Evolutionary conservation across 2,888 invertebrate species (phyloP), one percentile per base, ranked within the genome.

Genomic region (Psococerastis gibbosa): DNA sequence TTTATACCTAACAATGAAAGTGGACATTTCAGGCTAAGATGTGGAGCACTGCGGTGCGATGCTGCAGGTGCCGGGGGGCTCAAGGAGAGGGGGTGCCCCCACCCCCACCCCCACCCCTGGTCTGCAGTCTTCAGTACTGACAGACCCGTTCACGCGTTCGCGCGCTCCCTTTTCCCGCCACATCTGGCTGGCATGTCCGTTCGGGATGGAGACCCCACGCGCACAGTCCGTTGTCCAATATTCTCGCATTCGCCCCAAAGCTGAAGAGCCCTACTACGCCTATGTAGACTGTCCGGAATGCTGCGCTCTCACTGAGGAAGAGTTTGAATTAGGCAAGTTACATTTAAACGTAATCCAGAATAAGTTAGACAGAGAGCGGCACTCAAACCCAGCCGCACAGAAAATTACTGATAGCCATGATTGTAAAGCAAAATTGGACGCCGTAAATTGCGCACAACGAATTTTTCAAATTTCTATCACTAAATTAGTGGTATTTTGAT

Each of bases 261-360:
- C 38, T 17, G 38, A 38, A 18, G 38, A 38, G 20, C 38, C 38
- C 22, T 38, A 20, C 22, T 18, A 38, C 20, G 38, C 38, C 22
- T 38, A 38, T 22, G 38, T 20, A 22, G 38, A 38, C 22, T 38
- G 38, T 11, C 38, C 38, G 6, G 38, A 38, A 20, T 38, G 38
- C 22, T 38, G 38, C 22, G 38, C 38, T 13, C 22, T 38, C 13
- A 18, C 38, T 6, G 38, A 38, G 11, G 38, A 38, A 17, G 38
- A 38, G 22, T 38, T 38, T 11, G 38, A 38, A 38, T 22, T 38
- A 38, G 38, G 38, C 20, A 38, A 38, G 38, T 38, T 20, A 16
- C 17, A 16, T 11, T 31, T 31, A 31, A n/a, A n/a, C n/a, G n/a
- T n/a, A n/a, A n/a, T n/a, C n/a, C n/a, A n/a, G n/a, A n/a, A n/a